These are phyloP conservation scores for Scartelaos histophorus DNA, from an alignment of 2,113 vertebrate species.

Conservation along the genomic window DNA sequence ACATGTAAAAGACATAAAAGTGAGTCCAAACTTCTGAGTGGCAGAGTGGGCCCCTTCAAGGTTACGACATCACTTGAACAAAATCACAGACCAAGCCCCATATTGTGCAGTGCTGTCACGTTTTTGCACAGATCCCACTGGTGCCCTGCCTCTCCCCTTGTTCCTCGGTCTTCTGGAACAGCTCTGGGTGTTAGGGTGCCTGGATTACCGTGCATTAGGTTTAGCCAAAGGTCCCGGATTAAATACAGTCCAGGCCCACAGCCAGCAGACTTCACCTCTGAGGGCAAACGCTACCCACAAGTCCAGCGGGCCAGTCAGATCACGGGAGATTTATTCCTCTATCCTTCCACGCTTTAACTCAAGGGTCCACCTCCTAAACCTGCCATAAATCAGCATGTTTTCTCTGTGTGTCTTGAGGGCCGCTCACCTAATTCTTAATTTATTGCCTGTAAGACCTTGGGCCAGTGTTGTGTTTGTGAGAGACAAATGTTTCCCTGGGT, in stretches of 20 bases:
- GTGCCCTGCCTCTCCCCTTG: not conserved
- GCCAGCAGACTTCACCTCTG: conserved; percentile 52
- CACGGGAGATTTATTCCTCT: conserved; percentile 71
- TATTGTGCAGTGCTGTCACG: not conserved
- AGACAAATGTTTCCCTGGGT: conserved; percentile 25
- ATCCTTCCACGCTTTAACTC: conserved; percentile 62
- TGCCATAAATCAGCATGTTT: conserved; percentile 67
- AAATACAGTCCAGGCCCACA: conserved; percentile 48
- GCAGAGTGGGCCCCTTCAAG: too few relatives aligned
- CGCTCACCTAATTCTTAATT: conserved; percentile 57
- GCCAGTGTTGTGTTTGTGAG: conserved; percentile 23
- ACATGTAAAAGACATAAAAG: too few relatives aligned
- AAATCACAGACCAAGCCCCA: not conserved
- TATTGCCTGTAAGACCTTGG: conserved; percentile 37
- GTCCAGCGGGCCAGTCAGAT: conserved; percentile 52
- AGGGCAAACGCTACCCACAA: conserved; percentile 62
- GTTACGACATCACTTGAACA: not conserved
- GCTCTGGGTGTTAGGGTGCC: conserved; percentile 18
- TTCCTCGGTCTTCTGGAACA: conserved; percentile 11
- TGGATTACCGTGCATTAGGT: conserved; percentile 41
- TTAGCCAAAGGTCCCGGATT: conserved; percentile 55
- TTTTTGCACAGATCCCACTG: not conserved
- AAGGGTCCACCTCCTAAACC: conserved; percentile 64
- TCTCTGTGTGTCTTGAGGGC: conserved; percentile 44
- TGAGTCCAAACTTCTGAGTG: too few relatives aligned